Evolutionary conservation across 2,888 invertebrate genomes (phyloP).

Genomic region (Arge pagana): DNA sequence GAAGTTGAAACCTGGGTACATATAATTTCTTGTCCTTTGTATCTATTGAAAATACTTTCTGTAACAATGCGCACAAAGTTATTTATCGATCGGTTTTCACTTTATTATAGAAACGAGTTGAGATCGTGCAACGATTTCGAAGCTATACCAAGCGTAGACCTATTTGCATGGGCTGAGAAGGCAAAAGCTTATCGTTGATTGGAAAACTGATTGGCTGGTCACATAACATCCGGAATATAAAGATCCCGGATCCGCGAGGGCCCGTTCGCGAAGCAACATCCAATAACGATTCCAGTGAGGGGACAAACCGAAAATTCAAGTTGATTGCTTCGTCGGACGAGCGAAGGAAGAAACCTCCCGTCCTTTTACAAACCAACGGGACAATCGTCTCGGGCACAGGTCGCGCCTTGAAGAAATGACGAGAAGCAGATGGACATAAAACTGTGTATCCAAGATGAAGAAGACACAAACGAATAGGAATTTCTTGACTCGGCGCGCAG

Average conservation of each 20-base stretch:
- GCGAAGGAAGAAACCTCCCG: background rate
- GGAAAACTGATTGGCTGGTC: constrained; percentile 49
- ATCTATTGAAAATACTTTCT: background rate
- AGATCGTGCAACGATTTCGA: constrained; percentile 59
- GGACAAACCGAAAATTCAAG: constrained; percentile 3
- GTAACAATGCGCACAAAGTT: background rate
- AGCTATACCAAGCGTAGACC: constrained; percentile 58
- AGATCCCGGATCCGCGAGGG: constrained; percentile 19
- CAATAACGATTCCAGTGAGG: background rate
- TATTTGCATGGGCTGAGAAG: constrained; percentile 51
- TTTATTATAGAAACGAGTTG: constrained; percentile 61
- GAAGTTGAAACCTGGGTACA: constrained; percentile 64
- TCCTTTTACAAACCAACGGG: too few species aligned
- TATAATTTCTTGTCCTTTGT: constrained; percentile 1
- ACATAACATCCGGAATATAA: constrained; percentile 38
- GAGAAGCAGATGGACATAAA: background rate
- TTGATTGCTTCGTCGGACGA: background rate
- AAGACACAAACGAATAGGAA: background rate
- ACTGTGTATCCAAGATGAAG: background rate
- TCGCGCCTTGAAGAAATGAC: background rate
- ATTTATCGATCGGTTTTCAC: background rate
- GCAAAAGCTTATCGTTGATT: constrained; percentile 54
- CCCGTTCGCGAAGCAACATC: too few species aligned
- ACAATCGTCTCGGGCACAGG: too few species aligned
- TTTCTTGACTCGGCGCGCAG: background rate